A percentile compares a stretch with the other conserved stretches of the same genome.
Conservation (phyloP, 2,888 invertebrate genomes). For the Cataglyphis altisquamis region DNA sequence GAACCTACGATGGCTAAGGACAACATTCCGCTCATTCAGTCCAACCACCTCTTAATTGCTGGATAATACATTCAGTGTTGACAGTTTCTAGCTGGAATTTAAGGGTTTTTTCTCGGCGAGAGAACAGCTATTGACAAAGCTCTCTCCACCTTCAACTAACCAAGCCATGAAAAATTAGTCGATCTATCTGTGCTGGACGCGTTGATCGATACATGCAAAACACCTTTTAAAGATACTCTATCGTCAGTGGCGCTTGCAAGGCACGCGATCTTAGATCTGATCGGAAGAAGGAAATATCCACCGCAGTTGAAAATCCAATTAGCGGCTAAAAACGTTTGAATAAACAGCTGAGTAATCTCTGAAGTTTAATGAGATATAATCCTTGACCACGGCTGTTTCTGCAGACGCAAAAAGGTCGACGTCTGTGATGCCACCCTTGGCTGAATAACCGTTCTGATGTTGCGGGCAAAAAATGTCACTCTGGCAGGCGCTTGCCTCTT, state of each 20-base stretch:
- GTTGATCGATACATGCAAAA: neutral
- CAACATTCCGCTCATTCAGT: too few relatives aligned
- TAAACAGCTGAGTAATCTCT: neutral
- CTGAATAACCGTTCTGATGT: neutral
- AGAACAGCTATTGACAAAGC: too few relatives aligned
- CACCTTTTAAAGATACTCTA: neutral
- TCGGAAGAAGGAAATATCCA: neutral
- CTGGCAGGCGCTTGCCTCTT: neutral
- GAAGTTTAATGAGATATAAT: neutral
- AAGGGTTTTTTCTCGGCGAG: too few relatives aligned
- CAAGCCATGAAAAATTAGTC: too few relatives aligned
- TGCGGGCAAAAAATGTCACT: neutral
- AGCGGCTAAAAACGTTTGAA: neutral
- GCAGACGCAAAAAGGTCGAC: neutral
- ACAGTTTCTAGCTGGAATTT: too few relatives aligned
- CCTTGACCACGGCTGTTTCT: neutral
- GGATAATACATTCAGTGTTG: too few relatives aligned
- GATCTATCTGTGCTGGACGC: too few relatives aligned
- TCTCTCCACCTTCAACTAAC: too few relatives aligned
- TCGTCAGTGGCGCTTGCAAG: neutral
- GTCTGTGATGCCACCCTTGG: neutral
- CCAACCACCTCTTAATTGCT: too few relatives aligned
- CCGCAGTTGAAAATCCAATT: neutral
- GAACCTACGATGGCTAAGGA: too few relatives aligned
- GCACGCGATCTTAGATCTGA: neutral